Evolutionary conservation across 1,140 invertebrate species (phyloP).

Genomic region (Bombus polaris): DNA sequence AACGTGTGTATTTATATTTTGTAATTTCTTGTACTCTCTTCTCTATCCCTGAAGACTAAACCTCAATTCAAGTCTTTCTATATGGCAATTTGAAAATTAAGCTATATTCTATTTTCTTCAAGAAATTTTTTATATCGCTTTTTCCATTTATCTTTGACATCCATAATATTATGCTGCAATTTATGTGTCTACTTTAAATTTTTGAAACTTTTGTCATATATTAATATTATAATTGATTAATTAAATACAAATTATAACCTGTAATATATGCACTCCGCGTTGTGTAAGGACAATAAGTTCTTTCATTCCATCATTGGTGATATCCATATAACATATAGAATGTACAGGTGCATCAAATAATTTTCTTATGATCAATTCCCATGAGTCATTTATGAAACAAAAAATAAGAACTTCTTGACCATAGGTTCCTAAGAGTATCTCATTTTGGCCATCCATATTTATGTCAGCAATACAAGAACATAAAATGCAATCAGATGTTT

Average conservation of each 20-base stretch:
- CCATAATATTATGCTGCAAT: conserved; percentile 74
- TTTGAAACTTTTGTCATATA: conserved; percentile 21
- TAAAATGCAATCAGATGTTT: conserved; percentile 84
- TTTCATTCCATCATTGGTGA: conserved; percentile 88
- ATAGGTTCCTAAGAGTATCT: conserved; percentile 89
- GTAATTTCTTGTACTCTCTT: background rate
- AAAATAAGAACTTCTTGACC: conserved; percentile 86
- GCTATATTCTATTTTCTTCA: conserved; percentile 24
- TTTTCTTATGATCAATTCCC: conserved; percentile 82
- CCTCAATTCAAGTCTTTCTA: background rate
- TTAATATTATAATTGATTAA: conserved; percentile 23
- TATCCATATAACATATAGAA: conserved; percentile 85
- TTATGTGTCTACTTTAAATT: conserved; percentile 28
- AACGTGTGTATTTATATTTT: conserved; percentile 3
- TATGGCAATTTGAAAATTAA: background rate
- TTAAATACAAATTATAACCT: conserved; percentile 78
- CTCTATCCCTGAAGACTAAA: conserved; percentile 1
- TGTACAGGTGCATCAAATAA: conserved; percentile 86
- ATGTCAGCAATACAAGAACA: conserved; percentile 87
- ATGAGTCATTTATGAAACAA: conserved; percentile 80
- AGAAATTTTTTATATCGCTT: conserved; percentile 66
- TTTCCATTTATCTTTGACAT: conserved; percentile 73
- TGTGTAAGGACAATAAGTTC: conserved; percentile 87
- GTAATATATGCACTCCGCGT: conserved; percentile 87
- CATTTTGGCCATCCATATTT: conserved; percentile 88